These are phyloP conservation scores for Drosophila miranda DNA, from an alignment of 1,140 invertebrate genomes.

Conservation along the genomic window DNA sequence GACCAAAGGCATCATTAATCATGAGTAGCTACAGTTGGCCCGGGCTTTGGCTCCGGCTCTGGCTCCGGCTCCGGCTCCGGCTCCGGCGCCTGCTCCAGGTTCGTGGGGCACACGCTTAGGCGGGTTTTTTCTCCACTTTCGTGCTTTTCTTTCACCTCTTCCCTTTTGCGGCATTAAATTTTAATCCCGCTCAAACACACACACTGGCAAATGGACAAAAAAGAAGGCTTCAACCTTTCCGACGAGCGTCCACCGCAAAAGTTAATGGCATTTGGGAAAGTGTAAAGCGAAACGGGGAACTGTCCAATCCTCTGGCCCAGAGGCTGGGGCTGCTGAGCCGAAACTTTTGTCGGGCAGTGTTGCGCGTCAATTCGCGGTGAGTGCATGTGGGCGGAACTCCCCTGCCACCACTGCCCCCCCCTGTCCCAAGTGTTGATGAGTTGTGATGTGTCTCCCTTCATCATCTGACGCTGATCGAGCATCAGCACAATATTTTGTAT, in stretches of 20 bases:
- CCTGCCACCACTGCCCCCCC: no score
- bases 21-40: slow-evolving; percentile 51
- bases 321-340: slow-evolving; percentile 5
- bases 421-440: no score
- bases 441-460: not conserved
- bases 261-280: slow-evolving; percentile 59
- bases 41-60: slow-evolving; percentile 3
- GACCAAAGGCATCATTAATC: slow-evolving; percentile 71
- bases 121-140: slow-evolving; percentile 20
- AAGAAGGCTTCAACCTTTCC: slow-evolving; percentile 23
- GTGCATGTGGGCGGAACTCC: slow-evolving; percentile 9
- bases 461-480: slow-evolving; percentile 4
- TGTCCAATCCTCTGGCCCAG: not conserved
- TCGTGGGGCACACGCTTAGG: slow-evolving; percentile 37
- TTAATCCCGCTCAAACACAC: slow-evolving; percentile 53
- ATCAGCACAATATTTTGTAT: no score
- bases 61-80: no score
- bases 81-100: not conserved
- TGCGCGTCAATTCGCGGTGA: slow-evolving; percentile 48
- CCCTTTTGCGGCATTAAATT: slow-evolving; percentile 61
- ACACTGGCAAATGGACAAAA: slow-evolving; percentile 14
- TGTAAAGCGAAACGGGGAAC: slow-evolving; percentile 3
- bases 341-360: slow-evolving; percentile 47
- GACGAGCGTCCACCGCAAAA: slow-evolving; percentile 7
- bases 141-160: not conserved